Evolutionary conservation across 2,888 invertebrate species (phyloP).

Genomic region (Pammene fasciana): DNA sequence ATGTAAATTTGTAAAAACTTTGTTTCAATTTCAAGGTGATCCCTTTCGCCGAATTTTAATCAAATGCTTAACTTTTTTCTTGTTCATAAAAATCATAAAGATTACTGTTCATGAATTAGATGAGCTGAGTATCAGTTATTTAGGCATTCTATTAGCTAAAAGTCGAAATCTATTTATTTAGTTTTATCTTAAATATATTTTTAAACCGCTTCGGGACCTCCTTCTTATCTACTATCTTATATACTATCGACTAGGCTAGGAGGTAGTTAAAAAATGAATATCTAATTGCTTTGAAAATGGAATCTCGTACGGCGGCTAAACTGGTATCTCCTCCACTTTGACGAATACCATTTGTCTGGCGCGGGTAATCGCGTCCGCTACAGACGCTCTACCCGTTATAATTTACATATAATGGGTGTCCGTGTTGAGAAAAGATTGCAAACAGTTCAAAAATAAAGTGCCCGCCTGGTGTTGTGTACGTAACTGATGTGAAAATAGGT

Average conservation of each 20-base stretch:
- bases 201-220: too few relatives aligned
- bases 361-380: constrained; percentile 69
- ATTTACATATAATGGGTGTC: too few relatives aligned
- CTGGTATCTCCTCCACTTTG: constrained; percentile 44
- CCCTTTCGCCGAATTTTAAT: constrained; percentile 37
- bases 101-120: constrained; percentile 4
- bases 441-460: too few relatives aligned
- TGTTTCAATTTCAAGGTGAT: constrained; percentile 38
- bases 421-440: too few relatives aligned
- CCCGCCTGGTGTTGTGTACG: too few relatives aligned
- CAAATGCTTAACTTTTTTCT: constrained; percentile 31
- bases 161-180: too few relatives aligned
- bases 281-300: neutral
- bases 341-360: constrained; percentile 52
- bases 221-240: too few relatives aligned
- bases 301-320: neutral
- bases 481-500: too few relatives aligned
- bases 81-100: constrained; percentile 10
- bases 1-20: constrained; percentile 32
- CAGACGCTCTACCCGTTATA: constrained; percentile 54
- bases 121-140: neutral
- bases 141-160: neutral
- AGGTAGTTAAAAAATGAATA: too few relatives aligned
- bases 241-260: too few relatives aligned
- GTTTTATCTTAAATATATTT: too few relatives aligned